A percentile compares a stretch with the other conserved stretches of the same genome.
Conservation (phyloP, 2,113 vertebrate genomes). For the Dryoscopus gambensis region DNA sequence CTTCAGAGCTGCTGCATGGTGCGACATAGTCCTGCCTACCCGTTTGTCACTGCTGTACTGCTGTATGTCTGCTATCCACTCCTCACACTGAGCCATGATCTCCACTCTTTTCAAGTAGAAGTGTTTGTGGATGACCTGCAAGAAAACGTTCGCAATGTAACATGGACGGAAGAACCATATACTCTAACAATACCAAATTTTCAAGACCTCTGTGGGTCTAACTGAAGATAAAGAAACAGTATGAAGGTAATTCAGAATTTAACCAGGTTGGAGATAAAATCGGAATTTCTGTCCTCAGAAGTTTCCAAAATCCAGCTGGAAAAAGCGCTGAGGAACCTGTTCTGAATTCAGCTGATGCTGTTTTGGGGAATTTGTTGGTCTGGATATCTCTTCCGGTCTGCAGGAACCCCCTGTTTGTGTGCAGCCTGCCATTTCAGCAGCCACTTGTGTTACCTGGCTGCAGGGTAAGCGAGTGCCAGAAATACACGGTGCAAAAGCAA, state of each 20-base stretch:
- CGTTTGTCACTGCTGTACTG: constrained; percentile 99
- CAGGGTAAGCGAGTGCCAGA: not conserved
- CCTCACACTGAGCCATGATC: constrained; percentile 97
- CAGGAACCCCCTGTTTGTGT: accelerated
- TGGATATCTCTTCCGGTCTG: not conserved
- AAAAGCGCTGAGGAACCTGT: not conserved
- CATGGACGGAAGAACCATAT: not conserved
- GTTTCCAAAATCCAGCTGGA: not conserved
- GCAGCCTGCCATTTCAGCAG: not conserved
- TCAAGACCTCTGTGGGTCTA: not conserved
- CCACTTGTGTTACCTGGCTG: not conserved
- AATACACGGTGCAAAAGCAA: not conserved
- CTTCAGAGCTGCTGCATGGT: constrained; percentile 97
- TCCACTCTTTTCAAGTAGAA: constrained; percentile 97
- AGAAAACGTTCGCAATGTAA: not conserved
- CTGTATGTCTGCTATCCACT: constrained; percentile 98
- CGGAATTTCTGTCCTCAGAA: not conserved
- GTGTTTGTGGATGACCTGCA: constrained; percentile 96
- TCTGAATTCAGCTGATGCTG: not conserved
- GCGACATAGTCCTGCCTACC: constrained; percentile 98
- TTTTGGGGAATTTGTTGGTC: not conserved
- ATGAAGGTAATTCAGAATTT: not conserved
- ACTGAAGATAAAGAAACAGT: not conserved
- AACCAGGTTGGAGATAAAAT: not conserved
- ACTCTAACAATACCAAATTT: not conserved